Percentiles rank a stretch among this genome's conserved stretches.
Evolutionary conservation across 2,888 invertebrate species (phyloP).

Genomic region (Hipparchia semele): DNA sequence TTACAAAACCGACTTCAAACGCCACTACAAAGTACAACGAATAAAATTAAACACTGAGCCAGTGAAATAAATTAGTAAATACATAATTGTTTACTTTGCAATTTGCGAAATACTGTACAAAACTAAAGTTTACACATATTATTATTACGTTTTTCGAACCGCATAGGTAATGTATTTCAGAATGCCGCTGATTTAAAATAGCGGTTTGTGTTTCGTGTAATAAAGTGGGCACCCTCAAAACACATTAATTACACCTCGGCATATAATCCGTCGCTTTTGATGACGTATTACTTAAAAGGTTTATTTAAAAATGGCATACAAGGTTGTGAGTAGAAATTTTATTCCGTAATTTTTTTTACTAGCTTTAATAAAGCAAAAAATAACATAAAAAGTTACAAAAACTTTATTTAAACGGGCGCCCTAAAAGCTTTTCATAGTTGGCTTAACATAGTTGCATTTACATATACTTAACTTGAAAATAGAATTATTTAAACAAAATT

Average conservation of each 20-base stretch:
- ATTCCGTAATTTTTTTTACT: neutral
- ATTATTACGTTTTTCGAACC: neutral
- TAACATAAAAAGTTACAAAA: neutral
- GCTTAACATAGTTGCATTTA: no score
- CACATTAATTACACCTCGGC: constrained; percentile 22
- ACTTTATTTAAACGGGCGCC: no score
- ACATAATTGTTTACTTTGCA: no score
- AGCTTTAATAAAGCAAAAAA: neutral
- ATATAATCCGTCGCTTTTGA: constrained; percentile 13
- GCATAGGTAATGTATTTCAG: neutral
- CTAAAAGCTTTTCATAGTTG: no score
- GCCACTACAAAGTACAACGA: no score
- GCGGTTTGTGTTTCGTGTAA: constrained; percentile 4
- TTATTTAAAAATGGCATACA: constrained; percentile 8
- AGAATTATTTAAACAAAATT: no score
- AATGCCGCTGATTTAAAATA: constrained; percentile 4
- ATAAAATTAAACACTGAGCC: no score
- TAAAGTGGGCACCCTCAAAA: constrained; percentile 20
- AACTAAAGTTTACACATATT: neutral
- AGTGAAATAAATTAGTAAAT: no score
- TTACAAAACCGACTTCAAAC: no score
- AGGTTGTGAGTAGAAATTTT: constrained; percentile 3
- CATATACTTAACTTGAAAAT: no score
- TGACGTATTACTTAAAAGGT: neutral
- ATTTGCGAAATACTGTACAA: no score